Percentiles rank a stretch among this genome's conserved stretches.
phyloP scores from a whole-genome alignment of 2,888 invertebrate species.

The Fissipunctia ypsillon region DNA sequence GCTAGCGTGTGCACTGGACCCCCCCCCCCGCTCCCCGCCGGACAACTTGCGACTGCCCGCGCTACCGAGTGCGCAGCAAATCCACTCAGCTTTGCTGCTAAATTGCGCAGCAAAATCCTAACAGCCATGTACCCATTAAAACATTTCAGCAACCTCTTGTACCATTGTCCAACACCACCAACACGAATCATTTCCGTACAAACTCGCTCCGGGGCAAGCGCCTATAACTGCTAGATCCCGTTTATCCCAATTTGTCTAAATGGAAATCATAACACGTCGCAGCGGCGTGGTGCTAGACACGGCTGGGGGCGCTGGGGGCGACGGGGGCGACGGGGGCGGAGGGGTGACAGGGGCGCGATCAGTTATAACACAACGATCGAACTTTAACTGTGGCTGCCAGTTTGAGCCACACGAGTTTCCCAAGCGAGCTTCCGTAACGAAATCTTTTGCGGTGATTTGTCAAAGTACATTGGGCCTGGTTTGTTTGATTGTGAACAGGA shows the following conservation, averaged over 20 bases:
- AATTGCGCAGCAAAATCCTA: constrained; percentile 1
- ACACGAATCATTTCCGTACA: neutral
- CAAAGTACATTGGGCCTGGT: neutral
- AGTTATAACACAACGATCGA: constrained; percentile 24
- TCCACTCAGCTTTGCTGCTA: neutral
- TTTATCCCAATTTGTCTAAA: constrained; percentile 32
- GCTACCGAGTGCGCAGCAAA: neutral
- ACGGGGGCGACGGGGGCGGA: neutral
- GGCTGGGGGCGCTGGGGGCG: constrained; percentile 1
- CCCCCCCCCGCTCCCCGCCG: too few species aligned
- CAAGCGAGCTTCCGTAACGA: constrained; percentile 12
- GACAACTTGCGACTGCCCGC: neutral
- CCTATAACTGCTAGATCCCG: constrained; percentile 1
- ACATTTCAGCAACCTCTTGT: neutral
- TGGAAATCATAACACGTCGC: constrained; percentile 38
- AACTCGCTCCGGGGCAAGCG: neutral
- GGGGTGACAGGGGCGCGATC: constrained; percentile 12
- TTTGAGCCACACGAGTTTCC: too few species aligned
- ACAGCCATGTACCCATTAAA: constrained; percentile 2
- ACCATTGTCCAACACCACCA: neutral
- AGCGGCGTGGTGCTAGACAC: constrained; percentile 4
- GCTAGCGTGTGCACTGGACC: constrained; percentile 6
- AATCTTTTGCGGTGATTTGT: constrained; percentile 1
- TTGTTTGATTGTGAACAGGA: constrained; percentile 5
- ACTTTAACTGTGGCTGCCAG: constrained; percentile 14